Evolutionary conservation across 2,888 invertebrate genomes (phyloP).

Genomic region (Thymelicus acteon): DNA sequence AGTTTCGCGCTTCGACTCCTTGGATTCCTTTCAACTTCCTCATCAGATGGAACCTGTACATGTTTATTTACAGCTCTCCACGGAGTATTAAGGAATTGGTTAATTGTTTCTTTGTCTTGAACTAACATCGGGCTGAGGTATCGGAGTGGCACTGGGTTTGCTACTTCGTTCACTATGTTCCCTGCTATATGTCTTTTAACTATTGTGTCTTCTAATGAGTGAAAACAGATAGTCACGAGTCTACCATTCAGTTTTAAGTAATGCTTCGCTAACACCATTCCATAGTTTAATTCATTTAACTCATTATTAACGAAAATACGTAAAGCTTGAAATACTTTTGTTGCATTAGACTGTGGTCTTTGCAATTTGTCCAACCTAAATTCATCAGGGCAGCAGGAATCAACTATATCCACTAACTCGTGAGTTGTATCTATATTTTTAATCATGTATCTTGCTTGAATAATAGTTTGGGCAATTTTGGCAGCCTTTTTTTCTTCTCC

Average conservation of each 20-base stretch:
- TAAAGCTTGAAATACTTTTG: slow-evolving; percentile 96
- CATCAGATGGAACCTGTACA: slow-evolving; percentile 89
- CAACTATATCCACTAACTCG: slow-evolving; percentile 91
- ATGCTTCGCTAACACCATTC: slow-evolving; percentile 90
- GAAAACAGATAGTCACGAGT: slow-evolving; percentile 94
- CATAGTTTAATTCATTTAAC: slow-evolving; percentile 97
- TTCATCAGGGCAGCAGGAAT: slow-evolving; percentile 85
- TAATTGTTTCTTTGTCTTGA: slow-evolving; percentile 85
- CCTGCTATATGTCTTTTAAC: slow-evolving; percentile 95
- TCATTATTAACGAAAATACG: slow-evolving; percentile 98
- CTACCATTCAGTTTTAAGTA: slow-evolving; percentile 92
- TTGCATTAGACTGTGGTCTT: slow-evolving; percentile 92
- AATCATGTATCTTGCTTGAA: slow-evolving; percentile 92
- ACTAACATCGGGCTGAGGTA: slow-evolving; percentile 87
- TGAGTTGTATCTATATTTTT: slow-evolving; percentile 91
- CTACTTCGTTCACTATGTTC: slow-evolving; percentile 88
- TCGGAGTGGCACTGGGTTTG: slow-evolving; percentile 89
- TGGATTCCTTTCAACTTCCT: slow-evolving; percentile 92
- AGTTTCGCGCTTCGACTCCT: slow-evolving; percentile 95
- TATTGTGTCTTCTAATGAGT: slow-evolving; percentile 96
- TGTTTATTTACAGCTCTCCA: slow-evolving; percentile 94
- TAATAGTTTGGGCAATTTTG: slow-evolving; percentile 93
- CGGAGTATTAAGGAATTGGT: slow-evolving; percentile 85
- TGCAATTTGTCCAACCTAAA: slow-evolving; percentile 89
- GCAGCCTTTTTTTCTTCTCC: slow-evolving; percentile 96